Evolutionary conservation across 2,888 invertebrate species (phyloP), one percentile per base, ranked within the genome.

Genomic region (Neocrepidodera transversa): DNA sequence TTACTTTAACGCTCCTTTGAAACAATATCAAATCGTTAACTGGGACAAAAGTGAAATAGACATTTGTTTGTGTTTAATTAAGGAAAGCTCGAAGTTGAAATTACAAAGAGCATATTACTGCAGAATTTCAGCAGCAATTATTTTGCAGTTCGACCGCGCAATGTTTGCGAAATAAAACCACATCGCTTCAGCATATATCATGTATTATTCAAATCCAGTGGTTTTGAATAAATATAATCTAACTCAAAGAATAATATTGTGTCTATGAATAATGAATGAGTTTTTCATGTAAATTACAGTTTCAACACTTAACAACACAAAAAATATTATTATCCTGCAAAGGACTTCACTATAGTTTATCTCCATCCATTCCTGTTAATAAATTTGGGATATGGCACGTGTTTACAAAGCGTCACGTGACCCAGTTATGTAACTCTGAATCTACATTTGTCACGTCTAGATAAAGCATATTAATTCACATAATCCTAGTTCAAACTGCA

Each of bases 361-460:
- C n/a, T n/a, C 45, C 18, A 1, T 28, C 8, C 35, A 40, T 47
- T 43, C 47, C 14, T 32, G 36, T 49, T 45, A 54, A 63, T 63
- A 55, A 48, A 60, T 60, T 16, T 45, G 17, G 26, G 36, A 38
- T 45, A 4, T 1, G 38, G 55, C 63, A 58, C 55, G 58, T 60
- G 63, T 63, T 58, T 58, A 58, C 55, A 55, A 10, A 43, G 32
- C 11, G 61, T 61, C 63, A 64, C 64, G 61, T 61, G 64, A 64
- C 56, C 64, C 47, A 58, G 64, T 61, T 58, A 50, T 55, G 52
- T 54, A 60, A 52, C 58, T 56, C 61, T 26, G 43, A 55, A 61
- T 53, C 56, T 57, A 59, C 61, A 64, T 64, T 64, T 57, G 64
- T 59, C 64, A 61, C 54, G 61, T 61, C 48, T 56, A 63, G 63